These are phyloP conservation scores for Platycercus adscitus DNA, from an alignment of 2,113 vertebrate genomes.

Conservation along the genomic window DNA sequence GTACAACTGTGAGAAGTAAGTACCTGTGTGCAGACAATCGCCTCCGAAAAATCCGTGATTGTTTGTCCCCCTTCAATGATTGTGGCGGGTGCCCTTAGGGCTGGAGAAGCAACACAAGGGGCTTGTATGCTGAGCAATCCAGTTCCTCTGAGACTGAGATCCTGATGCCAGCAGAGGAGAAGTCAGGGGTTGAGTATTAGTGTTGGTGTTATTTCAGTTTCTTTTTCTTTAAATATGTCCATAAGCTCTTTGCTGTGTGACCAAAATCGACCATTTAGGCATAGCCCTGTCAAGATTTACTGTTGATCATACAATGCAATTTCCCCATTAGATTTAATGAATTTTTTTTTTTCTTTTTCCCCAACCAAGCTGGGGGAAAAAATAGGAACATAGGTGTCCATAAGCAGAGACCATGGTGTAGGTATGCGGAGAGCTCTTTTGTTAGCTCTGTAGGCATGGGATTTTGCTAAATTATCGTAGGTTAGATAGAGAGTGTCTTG, in stretches of 20 bases:
- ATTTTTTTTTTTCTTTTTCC: neutral
- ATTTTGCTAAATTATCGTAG: neutral
- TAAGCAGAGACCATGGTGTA: neutral
- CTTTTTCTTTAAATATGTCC: neutral
- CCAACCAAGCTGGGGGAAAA: neutral
- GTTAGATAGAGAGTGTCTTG: neutral
- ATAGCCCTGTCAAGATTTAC: neutral
- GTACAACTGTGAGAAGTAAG: constrained; percentile 89
- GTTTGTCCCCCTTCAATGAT: neutral
- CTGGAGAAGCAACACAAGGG: neutral
- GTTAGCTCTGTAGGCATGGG: neutral
- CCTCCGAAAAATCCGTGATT: neutral
- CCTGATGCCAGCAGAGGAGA: neutral
- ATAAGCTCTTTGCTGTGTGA: neutral
- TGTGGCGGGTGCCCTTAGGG: neutral
- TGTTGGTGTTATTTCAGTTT: neutral
- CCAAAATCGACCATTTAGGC: neutral
- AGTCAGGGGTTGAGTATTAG: neutral
- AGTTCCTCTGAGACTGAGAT: neutral
- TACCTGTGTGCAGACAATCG: neutral
- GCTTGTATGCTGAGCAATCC: neutral
- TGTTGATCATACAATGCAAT: neutral
- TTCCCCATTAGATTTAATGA: neutral
- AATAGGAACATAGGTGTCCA: neutral
- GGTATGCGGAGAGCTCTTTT: neutral